Evolutionary conservation across 2,888 invertebrate genomes (phyloP), one percentile per base, ranked within the genome.

Genomic region (Euproctis similis): DNA sequence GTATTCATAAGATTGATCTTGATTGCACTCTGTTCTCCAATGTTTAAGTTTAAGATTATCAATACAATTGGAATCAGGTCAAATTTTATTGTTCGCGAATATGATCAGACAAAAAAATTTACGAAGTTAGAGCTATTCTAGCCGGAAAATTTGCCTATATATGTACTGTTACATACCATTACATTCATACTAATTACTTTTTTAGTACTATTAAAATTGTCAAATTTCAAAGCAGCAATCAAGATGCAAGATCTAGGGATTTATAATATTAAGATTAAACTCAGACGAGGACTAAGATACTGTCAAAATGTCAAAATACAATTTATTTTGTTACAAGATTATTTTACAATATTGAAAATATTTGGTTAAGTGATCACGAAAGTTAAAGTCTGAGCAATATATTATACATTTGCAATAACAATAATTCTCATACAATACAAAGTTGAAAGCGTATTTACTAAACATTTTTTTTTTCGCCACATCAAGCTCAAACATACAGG

Each of bases 1-100:
- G 31, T 31, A 25, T 14, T 4, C 19, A 45, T 47, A 59, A 46
- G 50, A 36, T 30, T 44, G 38, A 40, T 30, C 22, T 13, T 22
- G 34, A 34, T 22, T 31, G 35, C n/a, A n/a, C n/a, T n/a, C n/a
- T n/a, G n/a, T n/a, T n/a, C n/a, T 76, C 69, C 25, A 20, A 27
- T 42, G 37, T 41, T 52, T 65, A 42, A 50, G 61, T 59, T 57
- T 51, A 54, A 54, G 42, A 61, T 35, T 38, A 53, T 52, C 50
- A 54, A 40, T 39, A 44, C 47, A 42, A 53, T 58, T 38, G 46
- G 55, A 80, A 72, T 72, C 66, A 61, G 80, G 78, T 75, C 80
- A 76, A 63, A 53, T 23, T 54, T 63, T 63, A 64, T 53, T 54
- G 57, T 45, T n/a, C 70, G 73, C 72, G 68, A 62, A 56, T 39